These are phyloP conservation scores for Oophaga sylvatica DNA, from an alignment of 2,797 vertebrate species.

Conservation along the genomic window DNA sequence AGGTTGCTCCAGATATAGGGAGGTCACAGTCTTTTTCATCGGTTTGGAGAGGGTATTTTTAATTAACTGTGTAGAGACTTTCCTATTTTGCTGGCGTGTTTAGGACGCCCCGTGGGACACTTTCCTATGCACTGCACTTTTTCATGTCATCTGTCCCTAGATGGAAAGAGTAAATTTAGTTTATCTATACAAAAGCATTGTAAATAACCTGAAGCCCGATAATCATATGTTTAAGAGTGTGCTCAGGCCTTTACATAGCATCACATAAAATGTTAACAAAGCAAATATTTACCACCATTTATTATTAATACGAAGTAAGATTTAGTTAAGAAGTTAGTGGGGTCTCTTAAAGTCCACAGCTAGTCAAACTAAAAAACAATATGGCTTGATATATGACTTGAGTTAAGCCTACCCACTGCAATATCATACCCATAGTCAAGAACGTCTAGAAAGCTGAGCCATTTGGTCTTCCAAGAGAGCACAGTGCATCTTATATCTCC, in stretches of 20 bases:
- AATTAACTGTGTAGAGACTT: slow-evolving; percentile 40
- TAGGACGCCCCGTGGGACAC: background rate
- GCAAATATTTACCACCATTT: too few relatives aligned
- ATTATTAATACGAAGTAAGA: too few relatives aligned
- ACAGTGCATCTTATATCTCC: too few relatives aligned
- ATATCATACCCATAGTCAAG: too few relatives aligned
- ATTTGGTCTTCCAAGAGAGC: too few relatives aligned
- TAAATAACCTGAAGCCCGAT: background rate
- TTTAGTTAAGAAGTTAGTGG: too few relatives aligned
- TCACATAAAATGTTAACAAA: background rate
- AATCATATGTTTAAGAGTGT: background rate
- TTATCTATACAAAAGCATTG: background rate
- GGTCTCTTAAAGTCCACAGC: too few relatives aligned
- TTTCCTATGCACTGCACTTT: background rate
- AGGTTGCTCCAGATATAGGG: slow-evolving; percentile 19
- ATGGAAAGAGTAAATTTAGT: background rate
- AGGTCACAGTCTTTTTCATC: slow-evolving; percentile 34
- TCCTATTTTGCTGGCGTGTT: background rate
- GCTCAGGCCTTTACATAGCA: background rate
- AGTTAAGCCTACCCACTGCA: too few relatives aligned
- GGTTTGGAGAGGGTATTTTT: slow-evolving; percentile 36
- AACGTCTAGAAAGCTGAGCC: too few relatives aligned
- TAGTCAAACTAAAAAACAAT: too few relatives aligned
- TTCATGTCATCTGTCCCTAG: background rate
- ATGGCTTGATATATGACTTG: too few relatives aligned